These are phyloP conservation scores for Lottia gigantea DNA, from an alignment of 2,888 invertebrate species.

Conservation along the genomic window DNA sequence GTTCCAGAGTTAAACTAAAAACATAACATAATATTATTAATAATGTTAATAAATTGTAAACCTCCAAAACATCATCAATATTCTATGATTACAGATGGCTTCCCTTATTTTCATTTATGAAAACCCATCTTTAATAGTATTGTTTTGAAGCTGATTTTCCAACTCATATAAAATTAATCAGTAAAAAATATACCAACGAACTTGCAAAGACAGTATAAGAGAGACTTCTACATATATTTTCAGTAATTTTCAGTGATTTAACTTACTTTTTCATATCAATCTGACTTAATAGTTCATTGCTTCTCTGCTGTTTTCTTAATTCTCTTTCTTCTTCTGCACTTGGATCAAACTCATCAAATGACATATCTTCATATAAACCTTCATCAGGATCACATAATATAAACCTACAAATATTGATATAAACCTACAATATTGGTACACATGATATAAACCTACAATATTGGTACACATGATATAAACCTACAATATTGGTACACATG, in stretches of 20 bases:
- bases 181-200: too few species aligned
- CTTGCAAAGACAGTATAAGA: too few species aligned
- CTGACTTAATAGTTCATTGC: slow-evolving; percentile 56
- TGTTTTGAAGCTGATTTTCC: too few species aligned
- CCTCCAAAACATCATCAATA: neutral
- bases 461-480: too few species aligned
- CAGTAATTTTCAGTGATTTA: too few species aligned
- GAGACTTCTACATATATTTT: neutral
- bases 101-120: too few species aligned
- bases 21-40: neutral
- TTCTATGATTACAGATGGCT: too few species aligned
- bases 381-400: slow-evolving; percentile 59
- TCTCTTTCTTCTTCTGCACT: slow-evolving; percentile 41
- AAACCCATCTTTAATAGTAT: too few species aligned
- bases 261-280: slow-evolving; percentile 68
- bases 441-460: slow-evolving; percentile 23
- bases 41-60: neutral
- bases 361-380: slow-evolving; percentile 57
- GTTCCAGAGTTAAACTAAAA: slow-evolving; percentile 73
- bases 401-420: slow-evolving; percentile 37
- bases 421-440: slow-evolving; percentile 37
- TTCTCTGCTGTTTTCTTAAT: slow-evolving; percentile 42
- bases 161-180: too few species aligned
- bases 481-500: slow-evolving; percentile 15
- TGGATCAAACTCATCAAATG: slow-evolving; percentile 55